Evolutionary conservation across 1,140 invertebrate genomes (phyloP).

Genomic region (Acromyrmex heyeri): DNA sequence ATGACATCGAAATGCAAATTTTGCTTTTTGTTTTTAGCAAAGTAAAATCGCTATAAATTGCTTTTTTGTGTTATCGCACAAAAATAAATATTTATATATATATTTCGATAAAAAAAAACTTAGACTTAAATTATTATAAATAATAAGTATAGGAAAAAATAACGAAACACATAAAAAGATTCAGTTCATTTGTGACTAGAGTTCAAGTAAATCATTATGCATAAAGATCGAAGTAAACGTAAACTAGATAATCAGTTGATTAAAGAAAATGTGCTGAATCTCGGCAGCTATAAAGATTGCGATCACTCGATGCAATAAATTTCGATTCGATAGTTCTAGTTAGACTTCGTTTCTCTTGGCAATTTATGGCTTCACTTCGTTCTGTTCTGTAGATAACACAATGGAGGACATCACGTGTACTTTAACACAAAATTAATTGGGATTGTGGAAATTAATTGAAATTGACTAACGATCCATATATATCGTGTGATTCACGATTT

Average conservation of each 20-base stretch:
- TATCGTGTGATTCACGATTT: constrained; percentile 15
- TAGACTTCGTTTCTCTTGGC: constrained; percentile 44
- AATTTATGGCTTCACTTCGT: constrained; percentile 43
- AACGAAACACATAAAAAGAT: not conserved
- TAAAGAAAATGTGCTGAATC: constrained; percentile 29
- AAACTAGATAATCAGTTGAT: not conserved
- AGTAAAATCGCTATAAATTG: not conserved
- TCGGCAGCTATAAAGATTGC: constrained; percentile 30
- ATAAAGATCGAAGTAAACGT: not conserved
- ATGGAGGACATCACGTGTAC: constrained; percentile 26
- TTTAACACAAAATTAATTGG: constrained; percentile 41
- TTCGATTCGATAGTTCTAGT: constrained; percentile 38
- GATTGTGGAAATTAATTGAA: constrained; percentile 44
- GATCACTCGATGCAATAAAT: constrained; percentile 45
- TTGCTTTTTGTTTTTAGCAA: not conserved
- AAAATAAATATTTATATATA: not conserved
- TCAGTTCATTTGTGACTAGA: not conserved
- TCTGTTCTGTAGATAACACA: constrained; percentile 28
- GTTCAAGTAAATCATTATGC: not conserved
- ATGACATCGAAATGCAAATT: not conserved
- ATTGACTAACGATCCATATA: constrained; percentile 27
- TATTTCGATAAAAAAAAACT: not conserved
- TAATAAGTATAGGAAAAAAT: not conserved
- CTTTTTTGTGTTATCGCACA: too few relatives aligned
- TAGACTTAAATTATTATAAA: not conserved